Evolutionary conservation across 2,113 vertebrate species (phyloP).

Genomic region (Scopus umbretta): DNA sequence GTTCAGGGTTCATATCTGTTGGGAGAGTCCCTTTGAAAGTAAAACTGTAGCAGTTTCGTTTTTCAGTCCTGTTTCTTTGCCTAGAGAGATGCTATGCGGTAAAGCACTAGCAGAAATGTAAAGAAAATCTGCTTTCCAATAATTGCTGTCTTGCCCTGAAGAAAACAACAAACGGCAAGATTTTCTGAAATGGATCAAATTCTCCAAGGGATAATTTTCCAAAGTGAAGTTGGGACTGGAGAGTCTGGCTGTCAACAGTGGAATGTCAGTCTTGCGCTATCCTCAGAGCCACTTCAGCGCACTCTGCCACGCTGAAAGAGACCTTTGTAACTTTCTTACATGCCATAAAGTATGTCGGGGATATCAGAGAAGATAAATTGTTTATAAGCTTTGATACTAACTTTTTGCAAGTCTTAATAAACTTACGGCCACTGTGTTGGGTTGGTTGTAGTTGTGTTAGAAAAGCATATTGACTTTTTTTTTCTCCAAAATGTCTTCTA

Average conservation of each 20-base stretch:
- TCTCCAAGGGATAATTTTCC: not conserved
- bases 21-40: conserved; percentile 11
- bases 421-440: not conserved
- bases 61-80: not conserved
- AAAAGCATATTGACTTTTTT: not conserved
- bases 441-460: not conserved
- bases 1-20: not conserved
- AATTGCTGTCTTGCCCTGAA: not conserved
- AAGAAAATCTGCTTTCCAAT: not conserved
- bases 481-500: conserved; percentile 46
- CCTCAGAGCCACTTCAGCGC: not conserved
- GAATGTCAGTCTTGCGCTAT: too few relatives aligned
- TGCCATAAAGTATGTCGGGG: not conserved
- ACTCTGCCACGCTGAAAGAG: not conserved
- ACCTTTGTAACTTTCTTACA: not conserved
- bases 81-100: not conserved
- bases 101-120: not conserved
- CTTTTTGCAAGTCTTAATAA: not conserved
- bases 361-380: not conserved
- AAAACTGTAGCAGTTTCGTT: not conserved
- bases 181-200: not conserved
- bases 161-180: not conserved
- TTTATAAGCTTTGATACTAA: not conserved
- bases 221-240: not conserved
- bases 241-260: not conserved